Base-by-base conservation (phyloP, 1,140 invertebrate species). In the Phymorhynchus buccinoides region DNA sequence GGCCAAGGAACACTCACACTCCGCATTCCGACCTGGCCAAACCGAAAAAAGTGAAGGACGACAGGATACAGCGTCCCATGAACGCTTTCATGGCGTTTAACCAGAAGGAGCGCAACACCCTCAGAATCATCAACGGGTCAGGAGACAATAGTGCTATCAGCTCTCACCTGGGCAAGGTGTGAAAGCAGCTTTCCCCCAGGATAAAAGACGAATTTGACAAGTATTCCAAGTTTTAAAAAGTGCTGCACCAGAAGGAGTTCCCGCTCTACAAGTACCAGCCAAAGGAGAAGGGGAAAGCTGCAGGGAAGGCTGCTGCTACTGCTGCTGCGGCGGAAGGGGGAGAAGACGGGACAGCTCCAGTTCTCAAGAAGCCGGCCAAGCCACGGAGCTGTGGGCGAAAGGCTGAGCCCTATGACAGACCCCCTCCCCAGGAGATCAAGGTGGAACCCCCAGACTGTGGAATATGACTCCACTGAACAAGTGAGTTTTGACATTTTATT, bases 61-160 rank as follows among this genome's bases (percentile, higher is more conserved):
- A 93, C 80, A 52, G 2, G 12, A 89, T 93, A 14, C 93, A 93
- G 83, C 84, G 92, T 56, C 92, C 92, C 4, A 93, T 93, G 92
- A 93, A 93, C 83, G 92, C 92, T 22, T 93, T 93, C 85, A 93
- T 93, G 92, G 92, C 93, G 22, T 93, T 92, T 92, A 91, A 91
- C 14, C 91, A 93, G 92, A 98, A 99, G 91, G 98, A 99, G 92
- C 95, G 99, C 87, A 94, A 98, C 80, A 99, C 99, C 94, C 99
- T 99, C 89, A 95, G 99, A 0, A 99, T 99, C 93, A 97, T 97
- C 0, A 99, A 97, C 92, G 99, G 99, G 0, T 98, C 99, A 90
- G 99, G 99, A 98, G 98, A 99, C 93, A 99, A 99, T 93, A 99
- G 98, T 0, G 99, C 99, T 94, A 99, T 99, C 94, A 99, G 97